A percentile compares a stretch with the other conserved stretches of the same genome.
These are phyloP conservation scores for Pelecanoides urinatrix DNA, from an alignment of 2,113 vertebrate species.

Conservation along the genomic window DNA sequence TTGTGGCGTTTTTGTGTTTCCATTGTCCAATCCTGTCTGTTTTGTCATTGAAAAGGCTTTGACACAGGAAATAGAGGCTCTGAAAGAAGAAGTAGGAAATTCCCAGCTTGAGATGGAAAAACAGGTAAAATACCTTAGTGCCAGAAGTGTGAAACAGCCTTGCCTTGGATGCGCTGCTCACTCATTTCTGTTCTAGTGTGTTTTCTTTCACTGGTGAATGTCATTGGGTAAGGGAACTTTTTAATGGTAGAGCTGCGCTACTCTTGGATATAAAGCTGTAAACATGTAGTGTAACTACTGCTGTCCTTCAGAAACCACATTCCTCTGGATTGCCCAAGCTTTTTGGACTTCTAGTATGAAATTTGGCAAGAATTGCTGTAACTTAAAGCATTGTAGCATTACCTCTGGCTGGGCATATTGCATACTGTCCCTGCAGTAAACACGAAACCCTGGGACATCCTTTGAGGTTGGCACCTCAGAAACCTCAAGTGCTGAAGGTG, in stretches of 20 bases:
- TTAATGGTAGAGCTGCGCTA: not conserved
- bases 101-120: constrained; percentile 84
- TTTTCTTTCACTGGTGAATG: not conserved
- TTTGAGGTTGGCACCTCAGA: not conserved
- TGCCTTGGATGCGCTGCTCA: constrained; percentile 43
- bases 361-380: not conserved
- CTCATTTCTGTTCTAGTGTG: constrained; percentile 6
- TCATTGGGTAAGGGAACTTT: not conserved
- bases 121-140: constrained; percentile 78
- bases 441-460: not conserved
- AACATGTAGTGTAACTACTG: not conserved
- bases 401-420: not conserved
- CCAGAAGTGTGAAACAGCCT: constrained; percentile 65
- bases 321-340: not conserved
- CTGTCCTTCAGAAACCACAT: not conserved
- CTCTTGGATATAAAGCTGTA: not conserved
- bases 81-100: constrained; percentile 87
- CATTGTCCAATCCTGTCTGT: constrained; percentile 80
- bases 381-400: not conserved
- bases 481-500: not conserved
- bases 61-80: constrained; percentile 84
- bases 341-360: not conserved
- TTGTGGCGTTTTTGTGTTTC: constrained; percentile 67
- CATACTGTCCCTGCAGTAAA: not conserved
- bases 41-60: constrained; percentile 87